Base-by-base conservation (phyloP, 2,797 vertebrate genomes). In the Mus spretus region DNA sequence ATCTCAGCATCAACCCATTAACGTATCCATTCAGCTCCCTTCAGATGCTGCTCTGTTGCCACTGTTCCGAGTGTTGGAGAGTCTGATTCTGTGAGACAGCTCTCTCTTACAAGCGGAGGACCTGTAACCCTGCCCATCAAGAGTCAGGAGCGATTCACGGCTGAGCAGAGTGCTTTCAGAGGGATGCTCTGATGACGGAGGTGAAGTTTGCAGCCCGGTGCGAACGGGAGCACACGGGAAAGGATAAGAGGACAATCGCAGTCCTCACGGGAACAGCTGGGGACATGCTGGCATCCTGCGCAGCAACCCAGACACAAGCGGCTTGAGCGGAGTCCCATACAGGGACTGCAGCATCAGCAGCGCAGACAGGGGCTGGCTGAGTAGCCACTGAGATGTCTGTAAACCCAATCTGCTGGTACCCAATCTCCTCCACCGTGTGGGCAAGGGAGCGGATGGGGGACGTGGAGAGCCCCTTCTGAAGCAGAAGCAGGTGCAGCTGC, bases 41-140 rank as follows among this genome's bases (percentile, higher is more conserved):
- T n/a, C 40, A 47, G 57, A 65, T 8, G 91, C 95, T 93, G 67
- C 59, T 67, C 72, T 26, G 2, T 63, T 98, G 24, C 61, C 90
- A 77, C 75, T 81, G 96, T 79, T 92, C 93, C 31, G 95, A 97
- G 93, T 50, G 79, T 44, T 17, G 40, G 61, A 47, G 95, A 1
- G 4, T 78, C 97, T 24, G 97, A 72, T 19, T 0, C 70, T 89
- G 55, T 55, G 0, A 5, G 94, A 61, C 75, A 84, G 53, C 94
- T 88, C 84, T 61, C 89, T 70, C 83, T 77, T n/a, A 86, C 78
- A 50, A 0, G 89, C 90, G 95, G 79, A n/a, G 19, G 92, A 96
- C 96, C 93, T 98, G 96, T 97, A 96, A 96, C 80, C 80, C 90
- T 89, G 93, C 95, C 94, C 94, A 75, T 37, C 3, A 0, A 70